Evolutionary conservation across 2,113 vertebrate genomes (phyloP).

Genomic region (Dinomys branickii): DNA sequence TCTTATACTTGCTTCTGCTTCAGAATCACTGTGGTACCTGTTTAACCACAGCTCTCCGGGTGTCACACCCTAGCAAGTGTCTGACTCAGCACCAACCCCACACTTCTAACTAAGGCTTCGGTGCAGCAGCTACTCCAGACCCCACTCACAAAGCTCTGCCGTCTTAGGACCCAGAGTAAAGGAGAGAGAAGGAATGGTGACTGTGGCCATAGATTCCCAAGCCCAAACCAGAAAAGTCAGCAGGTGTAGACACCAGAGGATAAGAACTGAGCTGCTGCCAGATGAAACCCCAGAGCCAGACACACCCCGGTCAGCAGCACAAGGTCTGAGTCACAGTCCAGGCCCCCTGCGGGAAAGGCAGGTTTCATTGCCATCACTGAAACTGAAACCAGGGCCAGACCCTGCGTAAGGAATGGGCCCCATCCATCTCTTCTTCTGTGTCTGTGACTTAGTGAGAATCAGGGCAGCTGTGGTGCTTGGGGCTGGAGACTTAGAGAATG

Average conservation of each 20-base stretch:
- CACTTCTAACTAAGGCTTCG: not conserved
- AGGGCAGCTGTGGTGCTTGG: not conserved
- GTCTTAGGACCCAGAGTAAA: not conserved
- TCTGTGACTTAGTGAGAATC: not conserved
- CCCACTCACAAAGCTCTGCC: not conserved
- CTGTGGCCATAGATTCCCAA: not conserved
- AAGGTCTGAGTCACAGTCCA: conserved; percentile 12
- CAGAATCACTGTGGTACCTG: accelerated
- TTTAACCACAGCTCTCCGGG: not conserved
- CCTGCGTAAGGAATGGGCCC: not conserved
- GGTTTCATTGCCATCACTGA: not conserved
- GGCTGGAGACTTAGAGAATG: not conserved
- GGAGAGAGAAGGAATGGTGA: not conserved
- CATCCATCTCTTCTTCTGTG: not conserved
- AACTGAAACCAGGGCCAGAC: not conserved
- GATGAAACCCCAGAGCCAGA: not conserved
- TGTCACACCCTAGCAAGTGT: not conserved
- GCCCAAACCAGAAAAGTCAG: not conserved
- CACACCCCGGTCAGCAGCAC: not conserved
- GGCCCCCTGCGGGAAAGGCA: not conserved
- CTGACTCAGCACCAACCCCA: not conserved
- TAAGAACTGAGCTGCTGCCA: not conserved
- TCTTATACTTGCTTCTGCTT: not conserved
- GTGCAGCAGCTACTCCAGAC: not conserved
- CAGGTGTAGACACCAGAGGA: not conserved